phyloP scores from a whole-genome alignment of 2,888 invertebrate genomes.

The Leptinotarsa tumamoca region DNA sequence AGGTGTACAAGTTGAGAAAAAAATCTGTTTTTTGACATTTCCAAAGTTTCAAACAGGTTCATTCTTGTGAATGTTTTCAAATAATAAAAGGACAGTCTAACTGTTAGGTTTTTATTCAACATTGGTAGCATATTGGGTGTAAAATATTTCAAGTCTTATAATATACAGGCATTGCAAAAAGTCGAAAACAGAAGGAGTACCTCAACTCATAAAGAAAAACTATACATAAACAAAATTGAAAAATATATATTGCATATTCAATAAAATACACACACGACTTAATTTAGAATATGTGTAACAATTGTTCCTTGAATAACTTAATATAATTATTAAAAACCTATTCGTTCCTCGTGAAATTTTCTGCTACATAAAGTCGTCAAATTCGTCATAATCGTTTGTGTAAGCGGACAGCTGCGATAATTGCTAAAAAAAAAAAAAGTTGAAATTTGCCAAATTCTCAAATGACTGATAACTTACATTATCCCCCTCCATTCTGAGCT shows the following conservation, averaged over 20 bases:
- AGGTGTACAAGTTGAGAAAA: too few relatives aligned
- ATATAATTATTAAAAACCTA: constrained; percentile 4
- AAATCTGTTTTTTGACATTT: too few relatives aligned
- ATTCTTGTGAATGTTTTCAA: too few relatives aligned
- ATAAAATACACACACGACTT: constrained; percentile 12
- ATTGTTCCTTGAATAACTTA: constrained; percentile 13
- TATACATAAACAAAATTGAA: constrained; percentile 8
- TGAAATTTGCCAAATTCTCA: too few relatives aligned
- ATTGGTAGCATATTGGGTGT: background rate
- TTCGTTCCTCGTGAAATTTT: constrained; percentile 28
- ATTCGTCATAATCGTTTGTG: constrained; percentile 70
- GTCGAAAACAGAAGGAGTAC: background rate
- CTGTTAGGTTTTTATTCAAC: too few relatives aligned
- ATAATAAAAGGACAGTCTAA: too few relatives aligned
- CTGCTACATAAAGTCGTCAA: constrained; percentile 84
- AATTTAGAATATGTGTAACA: constrained; percentile 23
- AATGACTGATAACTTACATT: constrained; percentile 70
- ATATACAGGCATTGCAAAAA: background rate
- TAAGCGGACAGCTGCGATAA: constrained; percentile 73
- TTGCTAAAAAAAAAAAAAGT: constrained; percentile 66
- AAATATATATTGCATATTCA: constrained; percentile 17
- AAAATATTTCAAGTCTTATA: too few relatives aligned
- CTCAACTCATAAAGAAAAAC: background rate
- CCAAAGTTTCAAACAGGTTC: too few relatives aligned
- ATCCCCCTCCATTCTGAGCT: constrained; percentile 81